A percentile compares a stretch with the other conserved stretches of the same genome.
phyloP scores from a whole-genome alignment of 2,888 invertebrate species.

The Strigamia transsilvanica region DNA sequence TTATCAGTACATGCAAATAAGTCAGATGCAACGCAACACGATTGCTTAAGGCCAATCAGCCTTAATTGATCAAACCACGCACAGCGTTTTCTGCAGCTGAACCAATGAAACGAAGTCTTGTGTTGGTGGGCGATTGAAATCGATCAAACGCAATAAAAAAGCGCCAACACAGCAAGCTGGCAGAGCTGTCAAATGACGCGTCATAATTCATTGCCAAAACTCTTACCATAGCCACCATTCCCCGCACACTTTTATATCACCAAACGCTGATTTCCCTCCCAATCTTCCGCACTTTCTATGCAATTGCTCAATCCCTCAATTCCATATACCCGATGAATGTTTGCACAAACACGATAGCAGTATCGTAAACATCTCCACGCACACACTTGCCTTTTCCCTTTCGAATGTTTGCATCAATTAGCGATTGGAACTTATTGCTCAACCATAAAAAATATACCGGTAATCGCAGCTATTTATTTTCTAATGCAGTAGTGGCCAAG shows the following conservation, averaged over 20 bases:
- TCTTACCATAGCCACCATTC: neutral
- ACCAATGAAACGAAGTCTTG: neutral
- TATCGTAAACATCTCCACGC: neutral
- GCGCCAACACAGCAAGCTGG: constrained; percentile 33
- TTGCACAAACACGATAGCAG: neutral
- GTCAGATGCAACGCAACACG: constrained; percentile 21
- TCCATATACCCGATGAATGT: neutral
- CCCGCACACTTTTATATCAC: neutral
- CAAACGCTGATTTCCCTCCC: constrained; percentile 9
- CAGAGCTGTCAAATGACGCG: constrained; percentile 16
- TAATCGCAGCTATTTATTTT: too few species aligned
- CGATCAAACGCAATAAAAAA: constrained; percentile 39
- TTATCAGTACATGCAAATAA: constrained; percentile 30
- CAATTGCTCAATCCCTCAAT: neutral
- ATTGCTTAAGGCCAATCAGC: constrained; percentile 10
- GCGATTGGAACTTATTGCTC: too few species aligned
- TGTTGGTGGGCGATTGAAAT: neutral
- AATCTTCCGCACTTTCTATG: neutral
- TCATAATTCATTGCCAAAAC: constrained; percentile 26
- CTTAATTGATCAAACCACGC: constrained; percentile 7
- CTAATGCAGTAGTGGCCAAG: too few species aligned
- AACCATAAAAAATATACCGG: too few species aligned
- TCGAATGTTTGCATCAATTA: too few species aligned
- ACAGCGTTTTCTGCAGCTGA: neutral
- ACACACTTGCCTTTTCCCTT: neutral